Percentiles rank a stretch among this genome's conserved stretches.
These are phyloP conservation scores for Vanessa atalanta DNA, from an alignment of 1,140 invertebrate species.

Conservation along the genomic window DNA sequence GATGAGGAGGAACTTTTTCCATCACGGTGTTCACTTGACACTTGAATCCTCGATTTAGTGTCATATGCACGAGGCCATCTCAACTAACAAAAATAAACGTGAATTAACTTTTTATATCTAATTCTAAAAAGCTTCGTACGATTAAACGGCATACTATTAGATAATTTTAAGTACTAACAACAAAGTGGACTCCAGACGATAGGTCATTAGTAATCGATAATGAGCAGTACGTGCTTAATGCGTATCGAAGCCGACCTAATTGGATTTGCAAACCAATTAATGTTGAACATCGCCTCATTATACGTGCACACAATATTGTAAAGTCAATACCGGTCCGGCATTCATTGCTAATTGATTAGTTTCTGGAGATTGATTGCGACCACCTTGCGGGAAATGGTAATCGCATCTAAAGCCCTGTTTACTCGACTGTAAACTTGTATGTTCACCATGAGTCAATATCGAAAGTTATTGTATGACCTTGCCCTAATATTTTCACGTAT, in stretches of 20 bases:
- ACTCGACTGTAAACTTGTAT: not conserved
- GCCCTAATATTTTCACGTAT: not conserved
- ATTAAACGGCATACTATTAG: not conserved
- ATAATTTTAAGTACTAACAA: conserved; percentile 6
- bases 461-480: not conserved
- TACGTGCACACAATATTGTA: conserved; percentile 62
- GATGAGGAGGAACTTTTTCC: too few relatives aligned
- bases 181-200: conserved; percentile 45
- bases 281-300: conserved; percentile 68
- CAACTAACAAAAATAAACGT: too few relatives aligned
- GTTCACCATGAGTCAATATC: not conserved
- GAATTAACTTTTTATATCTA: too few relatives aligned
- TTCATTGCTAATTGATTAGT: conserved; percentile 64
- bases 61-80: too few relatives aligned
- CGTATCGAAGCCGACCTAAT: conserved; percentile 64
- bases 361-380: conserved; percentile 44
- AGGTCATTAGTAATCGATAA: conserved; percentile 73
- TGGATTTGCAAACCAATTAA: conserved; percentile 77
- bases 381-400: conserved; percentile 19
- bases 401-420: not conserved
- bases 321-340: conserved; percentile 56
- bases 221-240: conserved; percentile 72
- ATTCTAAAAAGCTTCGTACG: too few relatives aligned
- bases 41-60: too few relatives aligned
- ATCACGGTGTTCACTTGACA: too few relatives aligned